Base-by-base conservation (phyloP, 2,113 vertebrate species). In the Bostrychus sinensis region DNA sequence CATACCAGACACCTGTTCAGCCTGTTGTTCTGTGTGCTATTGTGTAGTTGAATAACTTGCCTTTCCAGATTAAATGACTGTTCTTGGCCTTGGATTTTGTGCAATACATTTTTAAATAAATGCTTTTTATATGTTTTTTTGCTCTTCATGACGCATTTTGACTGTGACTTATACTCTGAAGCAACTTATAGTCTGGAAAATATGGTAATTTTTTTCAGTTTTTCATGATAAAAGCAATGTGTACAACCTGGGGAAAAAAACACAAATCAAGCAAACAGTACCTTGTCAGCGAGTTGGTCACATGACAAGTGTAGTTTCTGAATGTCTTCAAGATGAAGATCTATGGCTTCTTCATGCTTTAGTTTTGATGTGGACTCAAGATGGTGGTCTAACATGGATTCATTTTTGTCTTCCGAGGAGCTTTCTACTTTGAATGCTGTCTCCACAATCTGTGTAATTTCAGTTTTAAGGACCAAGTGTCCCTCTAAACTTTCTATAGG, bases 251-350 rank as follows among this genome's bases (percentile, higher is more conserved):
- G 1, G 9, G 12, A 30, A 22, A 38, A 7, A 56, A 13, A 4
- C 38, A 32, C 5, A 11, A 50, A 4, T 25, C 1, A 5, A 22
- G 8, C 17, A 22, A 10, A 23, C 5, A 25, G 32, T 90, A 97
- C 96, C 94, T 96, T 94, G 36, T 84, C 87, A 38, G 94, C 43
- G 3, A 86, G 79, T 26, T 78, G 88, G 59, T 96, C 91, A 76
- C 94, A 86, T 1, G 75, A 90, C 32, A 72, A 75, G 76, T 91
- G 62, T 62, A 91, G 59, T 14, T 88, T 82, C 0, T 90, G 89
- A 68, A 82, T 92, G 89, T 89, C 91, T 67, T 87, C 53, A 9
- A 12, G 30, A 22, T 13, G n/a, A 9, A 34, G 28, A 17, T 11
- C 32, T 55, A 12, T 36, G 30, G 53, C 67, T 59, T 60, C n/a